Conservation (phyloP, 1,140 invertebrate species). For the Hypothenemus hampei region DNA sequence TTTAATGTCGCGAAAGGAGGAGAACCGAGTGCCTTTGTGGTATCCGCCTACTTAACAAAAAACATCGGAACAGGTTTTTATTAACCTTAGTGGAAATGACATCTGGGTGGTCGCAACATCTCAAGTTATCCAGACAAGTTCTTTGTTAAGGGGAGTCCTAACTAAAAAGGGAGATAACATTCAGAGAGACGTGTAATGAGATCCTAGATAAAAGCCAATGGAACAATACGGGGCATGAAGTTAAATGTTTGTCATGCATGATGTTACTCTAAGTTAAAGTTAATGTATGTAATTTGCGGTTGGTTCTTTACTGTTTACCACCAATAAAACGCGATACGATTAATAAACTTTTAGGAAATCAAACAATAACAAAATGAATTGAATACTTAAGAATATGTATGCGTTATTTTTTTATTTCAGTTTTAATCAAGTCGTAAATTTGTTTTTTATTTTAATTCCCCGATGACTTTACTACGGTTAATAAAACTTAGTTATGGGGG, state of each 20-base stretch:
- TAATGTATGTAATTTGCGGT: conserved; percentile 2
- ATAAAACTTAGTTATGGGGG: conserved; percentile 3
- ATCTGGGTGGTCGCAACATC: conserved; percentile 6
- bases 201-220: conserved; percentile 6
- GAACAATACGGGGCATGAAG: conserved; percentile 9
- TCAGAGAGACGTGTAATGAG: conserved; percentile 12
- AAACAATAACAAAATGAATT: no score
- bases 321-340: no score
- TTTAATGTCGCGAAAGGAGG: no score
- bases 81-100: not conserved
- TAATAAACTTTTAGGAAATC: no score
- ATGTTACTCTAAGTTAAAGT: not conserved
- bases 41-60: no score
- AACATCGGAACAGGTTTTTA: not conserved
- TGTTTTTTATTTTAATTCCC: no score
- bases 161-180: conserved; percentile 10
- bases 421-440: no score
- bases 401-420: no score
- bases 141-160: conserved; percentile 6
- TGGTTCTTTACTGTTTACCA: no score
- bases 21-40: no score
- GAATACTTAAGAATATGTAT: no score
- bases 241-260: conserved; percentile 6
- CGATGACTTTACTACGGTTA: not conserved
- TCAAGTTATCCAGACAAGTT: conserved; percentile 9